A percentile compares a stretch with the other conserved stretches of the same genome.
These are phyloP conservation scores for Mercenaria mercenaria DNA, from an alignment of 1,140 invertebrate genomes.

Conservation along the genomic window DNA sequence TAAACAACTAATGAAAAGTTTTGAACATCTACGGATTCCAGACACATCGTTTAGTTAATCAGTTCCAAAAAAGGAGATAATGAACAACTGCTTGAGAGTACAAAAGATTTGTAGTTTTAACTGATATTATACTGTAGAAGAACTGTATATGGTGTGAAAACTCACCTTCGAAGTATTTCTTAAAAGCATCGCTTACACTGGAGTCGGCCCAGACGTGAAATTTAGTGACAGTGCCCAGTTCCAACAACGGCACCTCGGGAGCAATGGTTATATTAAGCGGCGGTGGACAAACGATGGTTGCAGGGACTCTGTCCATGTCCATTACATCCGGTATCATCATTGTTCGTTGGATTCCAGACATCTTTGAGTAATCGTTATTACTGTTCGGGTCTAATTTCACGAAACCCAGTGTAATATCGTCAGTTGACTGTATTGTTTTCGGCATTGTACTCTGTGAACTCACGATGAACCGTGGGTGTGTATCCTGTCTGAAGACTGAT, in stretches of 20 bases:
- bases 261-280: not conserved
- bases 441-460: not conserved
- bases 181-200: not conserved
- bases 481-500: constrained; percentile 23
- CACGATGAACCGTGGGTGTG: not conserved
- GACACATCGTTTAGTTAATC: no score
- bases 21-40: no score
- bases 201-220: not conserved
- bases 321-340: not conserved
- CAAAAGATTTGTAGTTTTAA: no score
- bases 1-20: no score
- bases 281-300: not conserved
- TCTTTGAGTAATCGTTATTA: not conserved
- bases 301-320: constrained; percentile 2
- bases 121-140: no score
- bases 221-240: not conserved
- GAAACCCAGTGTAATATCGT: not conserved
- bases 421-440: not conserved
- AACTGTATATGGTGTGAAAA: no score
- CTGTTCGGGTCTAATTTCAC: no score
- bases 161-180: not conserved
- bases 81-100: no score
- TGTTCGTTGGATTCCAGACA: not conserved
- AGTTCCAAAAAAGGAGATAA: no score
- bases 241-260: not conserved